phyloP scores from a whole-genome alignment of 1,140 invertebrate species.

The Protaetia brevitarsis region DNA sequence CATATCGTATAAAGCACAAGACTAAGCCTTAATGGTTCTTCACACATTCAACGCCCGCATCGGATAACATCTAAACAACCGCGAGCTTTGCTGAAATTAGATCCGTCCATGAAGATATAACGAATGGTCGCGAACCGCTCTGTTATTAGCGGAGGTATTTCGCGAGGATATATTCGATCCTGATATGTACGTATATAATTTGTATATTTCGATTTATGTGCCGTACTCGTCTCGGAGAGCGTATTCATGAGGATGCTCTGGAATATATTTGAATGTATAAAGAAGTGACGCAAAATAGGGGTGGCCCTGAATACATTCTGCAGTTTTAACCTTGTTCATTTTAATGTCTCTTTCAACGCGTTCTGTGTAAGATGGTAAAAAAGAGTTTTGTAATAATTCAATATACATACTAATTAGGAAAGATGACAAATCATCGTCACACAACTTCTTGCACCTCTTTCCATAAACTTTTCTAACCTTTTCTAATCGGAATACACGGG shows the following conservation, averaged over 20 bases:
- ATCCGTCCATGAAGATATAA: slow-evolving; percentile 4
- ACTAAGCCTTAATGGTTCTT: background rate
- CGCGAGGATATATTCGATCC: slow-evolving; percentile 4
- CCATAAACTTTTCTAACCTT: too few relatives aligned
- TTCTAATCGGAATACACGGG: too few relatives aligned
- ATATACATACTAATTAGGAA: too few relatives aligned
- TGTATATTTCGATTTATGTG: slow-evolving; percentile 9
- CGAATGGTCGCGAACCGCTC: background rate
- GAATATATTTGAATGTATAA: slow-evolving; percentile 6
- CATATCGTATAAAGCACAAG: background rate
- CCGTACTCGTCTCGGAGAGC: background rate
- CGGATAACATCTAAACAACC: slow-evolving; percentile 9
- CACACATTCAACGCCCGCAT: background rate
- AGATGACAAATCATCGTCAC: too few relatives aligned
- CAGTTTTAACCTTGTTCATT: background rate
- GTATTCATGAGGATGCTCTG: background rate
- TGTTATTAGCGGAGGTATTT: slow-evolving; percentile 7
- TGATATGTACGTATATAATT: slow-evolving; percentile 17
- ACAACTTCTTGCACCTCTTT: too few relatives aligned
- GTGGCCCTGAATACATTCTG: background rate
- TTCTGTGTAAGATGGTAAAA: too few relatives aligned
- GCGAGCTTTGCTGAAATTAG: slow-evolving; percentile 2
- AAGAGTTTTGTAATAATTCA: too few relatives aligned
- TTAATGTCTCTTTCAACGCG: too few relatives aligned
- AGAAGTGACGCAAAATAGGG: background rate